Percentiles rank a stretch among this genome's conserved stretches.
These are phyloP conservation scores for Prorops nasuta DNA, from an alignment of 1,140 invertebrate species.

Conservation along the genomic window DNA sequence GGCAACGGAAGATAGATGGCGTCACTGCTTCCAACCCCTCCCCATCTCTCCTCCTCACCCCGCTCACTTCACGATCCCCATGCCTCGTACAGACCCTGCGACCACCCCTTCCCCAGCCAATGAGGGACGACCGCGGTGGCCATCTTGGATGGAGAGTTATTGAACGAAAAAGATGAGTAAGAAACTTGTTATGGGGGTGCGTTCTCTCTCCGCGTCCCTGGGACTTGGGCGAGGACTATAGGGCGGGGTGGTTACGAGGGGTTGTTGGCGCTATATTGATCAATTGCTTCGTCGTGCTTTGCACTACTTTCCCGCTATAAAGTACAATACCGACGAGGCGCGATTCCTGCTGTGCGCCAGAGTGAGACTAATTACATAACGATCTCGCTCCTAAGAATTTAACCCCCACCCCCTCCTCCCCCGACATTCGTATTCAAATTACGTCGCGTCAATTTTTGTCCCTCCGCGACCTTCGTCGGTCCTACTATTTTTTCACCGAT, in stretches of 20 bases:
- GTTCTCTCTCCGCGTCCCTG: slow-evolving; percentile 42
- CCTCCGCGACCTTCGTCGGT: too few species aligned
- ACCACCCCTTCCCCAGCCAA: slow-evolving; percentile 56
- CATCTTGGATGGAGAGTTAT: slow-evolving; percentile 60
- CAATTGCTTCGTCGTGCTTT: slow-evolving; percentile 56
- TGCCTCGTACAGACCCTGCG: slow-evolving; percentile 40
- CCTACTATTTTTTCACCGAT: too few species aligned
- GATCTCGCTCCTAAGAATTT: slow-evolving; percentile 26
- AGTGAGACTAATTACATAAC: slow-evolving; percentile 51
- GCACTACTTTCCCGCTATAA: slow-evolving; percentile 53
- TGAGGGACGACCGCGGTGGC: slow-evolving; percentile 58
- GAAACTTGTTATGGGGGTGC: slow-evolving; percentile 58
- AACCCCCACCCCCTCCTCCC: not conserved
- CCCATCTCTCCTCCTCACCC: slow-evolving; percentile 9
- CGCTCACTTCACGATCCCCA: slow-evolving; percentile 30
- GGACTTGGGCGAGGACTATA: slow-evolving; percentile 19
- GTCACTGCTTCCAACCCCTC: slow-evolving; percentile 53
- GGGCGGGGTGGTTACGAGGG: slow-evolving; percentile 31
- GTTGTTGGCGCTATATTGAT: slow-evolving; percentile 57
- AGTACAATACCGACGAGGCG: slow-evolving; percentile 38
- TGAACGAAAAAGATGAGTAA: slow-evolving; percentile 60
- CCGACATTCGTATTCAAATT: too few species aligned
- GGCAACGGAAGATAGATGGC: slow-evolving; percentile 59
- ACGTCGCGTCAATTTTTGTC: too few species aligned
- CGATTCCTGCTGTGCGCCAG: slow-evolving; percentile 39